Conservation (phyloP, 2,797 vertebrate genomes). For the Xenops minutus region DNA sequence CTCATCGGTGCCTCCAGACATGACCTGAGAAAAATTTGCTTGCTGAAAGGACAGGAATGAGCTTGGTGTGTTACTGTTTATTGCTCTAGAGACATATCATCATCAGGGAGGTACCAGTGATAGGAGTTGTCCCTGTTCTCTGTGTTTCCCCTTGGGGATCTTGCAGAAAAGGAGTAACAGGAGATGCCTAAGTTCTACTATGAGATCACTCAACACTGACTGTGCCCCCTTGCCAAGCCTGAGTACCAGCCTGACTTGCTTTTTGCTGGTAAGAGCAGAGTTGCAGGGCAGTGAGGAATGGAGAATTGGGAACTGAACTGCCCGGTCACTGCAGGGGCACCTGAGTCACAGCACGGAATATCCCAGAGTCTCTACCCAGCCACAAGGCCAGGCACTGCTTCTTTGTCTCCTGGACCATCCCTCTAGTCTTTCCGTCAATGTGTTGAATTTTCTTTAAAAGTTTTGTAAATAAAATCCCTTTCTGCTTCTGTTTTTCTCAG, state of each 20-base stretch:
- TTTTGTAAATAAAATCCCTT: background rate
- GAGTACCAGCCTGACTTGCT: background rate
- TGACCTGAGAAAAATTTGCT: background rate
- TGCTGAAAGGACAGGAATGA: background rate
- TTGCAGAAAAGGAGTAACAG: background rate
- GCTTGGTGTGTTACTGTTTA: background rate
- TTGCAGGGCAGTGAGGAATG: background rate
- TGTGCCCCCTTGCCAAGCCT: background rate
- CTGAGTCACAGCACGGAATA: background rate
- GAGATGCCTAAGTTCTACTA: background rate
- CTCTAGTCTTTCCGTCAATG: background rate
- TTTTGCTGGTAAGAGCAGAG: background rate
- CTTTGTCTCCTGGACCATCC: background rate
- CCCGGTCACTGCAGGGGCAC: background rate
- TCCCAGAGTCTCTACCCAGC: background rate
- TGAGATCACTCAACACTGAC: background rate
- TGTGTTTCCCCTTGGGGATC: accelerated
- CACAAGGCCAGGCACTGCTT: background rate
- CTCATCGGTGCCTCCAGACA: background rate
- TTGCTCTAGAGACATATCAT: background rate
- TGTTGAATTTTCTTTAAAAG: background rate
- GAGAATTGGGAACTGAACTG: background rate
- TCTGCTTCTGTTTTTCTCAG: background rate
- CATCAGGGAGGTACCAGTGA: background rate
- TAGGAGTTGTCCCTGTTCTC: accelerated